Evolutionary conservation across 1,140 invertebrate genomes (phyloP), one percentile per base, ranked within the genome.

Genomic region (Ridgeia piscesae): DNA sequence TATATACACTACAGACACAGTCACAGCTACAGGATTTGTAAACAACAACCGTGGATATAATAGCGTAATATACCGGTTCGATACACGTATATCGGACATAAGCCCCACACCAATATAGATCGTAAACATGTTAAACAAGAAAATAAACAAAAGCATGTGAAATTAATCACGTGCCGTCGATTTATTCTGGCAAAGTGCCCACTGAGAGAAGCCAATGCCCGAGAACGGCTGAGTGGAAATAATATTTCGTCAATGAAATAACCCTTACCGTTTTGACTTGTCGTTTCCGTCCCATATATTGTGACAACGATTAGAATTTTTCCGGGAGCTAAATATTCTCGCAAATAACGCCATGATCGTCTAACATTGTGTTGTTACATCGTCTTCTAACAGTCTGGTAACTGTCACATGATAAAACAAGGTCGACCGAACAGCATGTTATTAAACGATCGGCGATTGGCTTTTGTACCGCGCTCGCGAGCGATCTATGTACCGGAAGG

Each of bases 141-240:
- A 77, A 77, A 77, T 77, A 77, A 77, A 77, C 58, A 77, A 77
- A 77, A 77, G 27, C 58, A 77, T 77, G 58, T 77, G 58, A 77
- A 77, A 77, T 21, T 4, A 4, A 77, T 77, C 58, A 77, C 58
- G 17, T 77, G 14, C 58, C 58, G 58, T 4, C 58, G 58, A 77
- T 14, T 27, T 77, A 4, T 77, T 77, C 2, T 77, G 58, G 58
- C 58, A 77, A 77, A 77, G 58, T 77, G 58, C 27, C 58, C 58
- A 77, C 0, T 77, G 0, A 77, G 27, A 77, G 58, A 77, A 77
- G 58, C 58, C 58, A 77, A 17, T 6, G 58, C 58, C 58, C 58
- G 17, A 21, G 8, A 14, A 21, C 58, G 27, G 58, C 11, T 77
- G 58, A 77, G 8, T 77, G 58, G 58, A 77, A 77, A 14, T 21